Evolutionary conservation across 2,888 invertebrate genomes (phyloP).

Genomic region (Exephanes ischioxanthus): DNA sequence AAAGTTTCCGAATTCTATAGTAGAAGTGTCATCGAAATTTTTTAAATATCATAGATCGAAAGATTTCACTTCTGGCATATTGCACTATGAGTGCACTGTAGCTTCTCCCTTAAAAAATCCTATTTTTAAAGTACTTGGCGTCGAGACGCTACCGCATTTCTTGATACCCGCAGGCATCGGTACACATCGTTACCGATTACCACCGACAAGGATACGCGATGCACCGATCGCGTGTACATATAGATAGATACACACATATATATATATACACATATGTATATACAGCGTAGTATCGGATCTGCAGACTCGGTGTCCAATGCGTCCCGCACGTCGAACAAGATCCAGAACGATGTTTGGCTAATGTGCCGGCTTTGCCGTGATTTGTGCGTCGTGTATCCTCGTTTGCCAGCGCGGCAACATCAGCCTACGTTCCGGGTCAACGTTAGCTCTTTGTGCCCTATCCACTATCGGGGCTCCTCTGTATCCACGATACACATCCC

Average conservation of each 20-base stretch:
- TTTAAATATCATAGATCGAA: too few species aligned
- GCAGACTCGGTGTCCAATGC: conserved; percentile 52
- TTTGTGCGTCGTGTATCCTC: conserved; percentile 78
- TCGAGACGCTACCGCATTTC: too few species aligned
- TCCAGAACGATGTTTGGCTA: conserved; percentile 70
- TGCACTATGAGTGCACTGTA: too few species aligned
- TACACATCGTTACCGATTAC: conserved; percentile 10
- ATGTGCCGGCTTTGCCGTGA: conserved; percentile 72
- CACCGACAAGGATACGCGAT: conserved; percentile 73
- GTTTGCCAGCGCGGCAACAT: conserved; percentile 52
- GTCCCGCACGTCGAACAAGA: conserved; percentile 72
- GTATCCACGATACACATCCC: neutral
- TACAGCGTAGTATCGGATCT: conserved; percentile 65
- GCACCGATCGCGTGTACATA: conserved; percentile 78
- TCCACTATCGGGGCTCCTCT: conserved; percentile 4
- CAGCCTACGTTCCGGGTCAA: conserved; percentile 27
- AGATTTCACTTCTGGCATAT: too few species aligned
- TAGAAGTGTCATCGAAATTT: too few species aligned
- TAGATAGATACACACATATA: conserved; percentile 68
- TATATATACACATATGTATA: conserved; percentile 71
- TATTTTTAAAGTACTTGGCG: too few species aligned
- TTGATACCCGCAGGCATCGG: too few species aligned
- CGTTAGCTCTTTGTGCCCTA: conserved; percentile 14
- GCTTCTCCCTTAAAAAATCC: too few species aligned
- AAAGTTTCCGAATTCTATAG: too few species aligned